Percentiles rank a stretch among this genome's conserved stretches.
Evolutionary conservation across 2,113 vertebrate species (phyloP).

Genomic region (Proterorhinus semilunaris): DNA sequence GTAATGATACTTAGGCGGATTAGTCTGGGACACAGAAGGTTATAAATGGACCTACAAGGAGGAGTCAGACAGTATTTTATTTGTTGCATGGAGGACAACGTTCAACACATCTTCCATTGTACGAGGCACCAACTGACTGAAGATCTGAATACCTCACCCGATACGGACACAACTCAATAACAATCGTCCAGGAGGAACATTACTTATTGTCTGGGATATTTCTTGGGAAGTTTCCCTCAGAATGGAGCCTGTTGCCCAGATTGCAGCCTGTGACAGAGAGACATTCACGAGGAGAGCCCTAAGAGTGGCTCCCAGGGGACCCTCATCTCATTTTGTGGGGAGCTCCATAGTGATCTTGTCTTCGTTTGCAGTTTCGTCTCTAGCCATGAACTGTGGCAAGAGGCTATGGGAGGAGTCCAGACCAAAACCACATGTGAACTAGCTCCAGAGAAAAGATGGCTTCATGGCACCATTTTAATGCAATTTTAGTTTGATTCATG

Average conservation of each 20-base stretch:
- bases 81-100: constrained; percentile 5
- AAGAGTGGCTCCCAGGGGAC: constrained; percentile 52
- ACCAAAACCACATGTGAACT: constrained; percentile 49
- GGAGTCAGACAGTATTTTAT: constrained; percentile 21
- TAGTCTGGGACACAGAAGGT: constrained; percentile 31
- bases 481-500: constrained; percentile 17
- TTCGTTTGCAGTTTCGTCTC: constrained; percentile 65
- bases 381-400: constrained; percentile 77
- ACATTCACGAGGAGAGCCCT: constrained; percentile 42
- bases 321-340: constrained; percentile 74
- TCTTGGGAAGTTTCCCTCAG: not conserved
- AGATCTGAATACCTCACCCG: not conserved
- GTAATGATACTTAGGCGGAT: constrained; percentile 36
- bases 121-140: not conserved
- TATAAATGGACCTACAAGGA: constrained; percentile 50
- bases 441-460: constrained; percentile 6
- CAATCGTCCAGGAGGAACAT: not conserved
- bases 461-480: not conserved
- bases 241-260: constrained; percentile 60
- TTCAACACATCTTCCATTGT: constrained; percentile 10
- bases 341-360: constrained; percentile 74
- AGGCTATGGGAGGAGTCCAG: constrained; percentile 55
- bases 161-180: not conserved
- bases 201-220: not conserved
- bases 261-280: constrained; percentile 31